Evolutionary conservation across 1,140 invertebrate genomes (phyloP).

Genomic region (Planococcus citri): DNA sequence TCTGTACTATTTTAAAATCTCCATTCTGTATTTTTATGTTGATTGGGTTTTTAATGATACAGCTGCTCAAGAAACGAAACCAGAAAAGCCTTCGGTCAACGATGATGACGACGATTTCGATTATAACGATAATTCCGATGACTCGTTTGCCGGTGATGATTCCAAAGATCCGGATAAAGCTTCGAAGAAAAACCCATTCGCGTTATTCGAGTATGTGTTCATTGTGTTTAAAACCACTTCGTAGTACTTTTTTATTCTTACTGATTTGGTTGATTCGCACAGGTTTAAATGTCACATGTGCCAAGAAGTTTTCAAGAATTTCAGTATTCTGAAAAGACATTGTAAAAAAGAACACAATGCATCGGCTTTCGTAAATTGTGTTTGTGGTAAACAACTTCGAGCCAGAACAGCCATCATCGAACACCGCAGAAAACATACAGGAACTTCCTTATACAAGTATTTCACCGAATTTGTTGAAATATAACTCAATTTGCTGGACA

Average conservation of each 20-base stretch:
- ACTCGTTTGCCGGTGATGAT: background rate
- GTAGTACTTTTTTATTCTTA: background rate
- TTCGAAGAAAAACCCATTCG: background rate
- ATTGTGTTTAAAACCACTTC: background rate
- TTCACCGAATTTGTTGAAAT: background rate
- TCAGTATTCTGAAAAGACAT: constrained; percentile 18
- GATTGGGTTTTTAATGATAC: no score
- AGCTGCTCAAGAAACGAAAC: background rate
- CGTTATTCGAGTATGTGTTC: background rate
- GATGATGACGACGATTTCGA: background rate
- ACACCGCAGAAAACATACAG: constrained; percentile 23
- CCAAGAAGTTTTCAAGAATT: constrained; percentile 11
- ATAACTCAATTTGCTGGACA: background rate
- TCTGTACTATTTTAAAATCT: no score
- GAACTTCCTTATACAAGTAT: constrained; percentile 18
- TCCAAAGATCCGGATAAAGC: background rate
- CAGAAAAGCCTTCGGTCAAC: background rate
- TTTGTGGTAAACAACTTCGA: constrained; percentile 21
- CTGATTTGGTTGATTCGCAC: background rate
- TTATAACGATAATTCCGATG: background rate
- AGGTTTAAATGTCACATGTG: constrained; percentile 22
- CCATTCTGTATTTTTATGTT: no score
- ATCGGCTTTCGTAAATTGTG: constrained; percentile 19
- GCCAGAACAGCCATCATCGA: constrained; percentile 22
- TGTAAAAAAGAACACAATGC: constrained; percentile 18